Evolutionary conservation across 2,797 vertebrate species (phyloP).

Genomic region (Numenius phaeopus): DNA sequence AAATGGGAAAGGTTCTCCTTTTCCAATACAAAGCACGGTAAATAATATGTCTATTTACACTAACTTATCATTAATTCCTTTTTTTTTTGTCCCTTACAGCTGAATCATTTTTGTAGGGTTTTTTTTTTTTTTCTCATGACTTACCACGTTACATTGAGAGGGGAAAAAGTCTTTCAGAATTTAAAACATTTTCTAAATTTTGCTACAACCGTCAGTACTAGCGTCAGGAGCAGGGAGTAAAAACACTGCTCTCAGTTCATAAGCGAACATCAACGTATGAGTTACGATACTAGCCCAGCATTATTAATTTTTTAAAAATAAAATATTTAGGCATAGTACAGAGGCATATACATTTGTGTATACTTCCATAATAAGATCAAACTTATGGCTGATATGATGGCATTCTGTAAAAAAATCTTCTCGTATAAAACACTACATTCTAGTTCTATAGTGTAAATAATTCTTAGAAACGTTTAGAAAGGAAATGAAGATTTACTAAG

Average conservation of each 20-base stretch:
- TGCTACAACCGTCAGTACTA: slow-evolving; percentile 29
- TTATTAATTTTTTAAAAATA: neutral
- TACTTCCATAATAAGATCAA: slow-evolving; percentile 40
- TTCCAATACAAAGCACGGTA: neutral
- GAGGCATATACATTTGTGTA: slow-evolving; percentile 25
- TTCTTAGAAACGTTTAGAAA: slow-evolving; percentile 62
- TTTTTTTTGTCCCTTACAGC: slow-evolving; percentile 30
- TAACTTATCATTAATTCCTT: slow-evolving; percentile 83
- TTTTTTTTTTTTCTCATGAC: slow-evolving; percentile 59
- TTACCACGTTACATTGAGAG: slow-evolving; percentile 76
- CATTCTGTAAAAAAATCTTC: slow-evolving; percentile 24
- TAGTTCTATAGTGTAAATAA: slow-evolving; percentile 14
- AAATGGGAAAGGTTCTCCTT: slow-evolving; percentile 10
- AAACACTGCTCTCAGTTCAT: slow-evolving; percentile 2
- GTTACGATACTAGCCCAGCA: slow-evolving; percentile 16
- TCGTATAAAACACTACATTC: slow-evolving; percentile 31
- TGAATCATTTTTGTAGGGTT: slow-evolving; percentile 24
- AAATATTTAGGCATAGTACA: slow-evolving; percentile 46
- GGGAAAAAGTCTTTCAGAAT: slow-evolving; percentile 54
- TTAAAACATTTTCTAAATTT: slow-evolving; percentile 44
- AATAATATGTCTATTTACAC: slow-evolving; percentile 8
- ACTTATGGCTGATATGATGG: slow-evolving; percentile 31
- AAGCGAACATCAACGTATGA: neutral
- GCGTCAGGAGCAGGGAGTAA: slow-evolving; percentile 33
- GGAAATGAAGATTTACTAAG: slow-evolving; percentile 27